Percentiles rank a stretch among this genome's conserved stretches.
phyloP scores from a whole-genome alignment of 2,888 invertebrate species.

The Mesorhabditis spiculigera region DNA sequence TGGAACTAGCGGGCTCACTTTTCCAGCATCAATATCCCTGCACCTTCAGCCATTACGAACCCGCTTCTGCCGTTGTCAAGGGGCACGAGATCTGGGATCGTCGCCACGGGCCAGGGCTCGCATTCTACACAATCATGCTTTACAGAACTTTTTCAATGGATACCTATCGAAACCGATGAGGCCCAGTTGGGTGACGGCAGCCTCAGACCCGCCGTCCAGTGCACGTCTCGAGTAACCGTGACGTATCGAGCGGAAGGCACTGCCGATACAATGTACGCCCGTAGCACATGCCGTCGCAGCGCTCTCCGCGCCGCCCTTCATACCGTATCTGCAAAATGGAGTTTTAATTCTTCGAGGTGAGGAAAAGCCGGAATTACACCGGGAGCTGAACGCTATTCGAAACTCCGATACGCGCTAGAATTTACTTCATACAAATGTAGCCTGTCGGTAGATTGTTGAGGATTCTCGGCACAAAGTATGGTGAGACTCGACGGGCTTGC shows the following conservation, averaged over 20 bases:
- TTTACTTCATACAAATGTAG: too few species aligned
- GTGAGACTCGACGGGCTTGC: too few species aligned
- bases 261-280: constrained; percentile 86
- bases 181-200: constrained; percentile 37
- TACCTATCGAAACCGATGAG: constrained; percentile 41
- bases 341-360: background rate
- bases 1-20: background rate
- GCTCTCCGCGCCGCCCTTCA: constrained; percentile 80
- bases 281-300: constrained; percentile 97
- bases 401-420: too few species aligned
- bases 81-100: constrained; percentile 77
- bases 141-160: background rate
- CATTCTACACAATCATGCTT: constrained; percentile 27
- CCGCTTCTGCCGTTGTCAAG: constrained; percentile 78
- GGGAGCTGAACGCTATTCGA: background rate
- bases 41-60: constrained; percentile 97
- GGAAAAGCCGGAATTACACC: too few species aligned
- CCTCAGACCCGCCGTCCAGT: constrained; percentile 47
- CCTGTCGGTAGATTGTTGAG: too few species aligned
- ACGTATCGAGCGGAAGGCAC: constrained; percentile 38
- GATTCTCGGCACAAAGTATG: too few species aligned
- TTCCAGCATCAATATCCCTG: constrained; percentile 69
- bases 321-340: constrained; percentile 37
- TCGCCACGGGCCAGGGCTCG: constrained; percentile 34
- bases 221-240: constrained; percentile 71